These are phyloP conservation scores for Drosophila athabasca DNA, from an alignment of 1,140 invertebrate species.

Conservation along the genomic window DNA sequence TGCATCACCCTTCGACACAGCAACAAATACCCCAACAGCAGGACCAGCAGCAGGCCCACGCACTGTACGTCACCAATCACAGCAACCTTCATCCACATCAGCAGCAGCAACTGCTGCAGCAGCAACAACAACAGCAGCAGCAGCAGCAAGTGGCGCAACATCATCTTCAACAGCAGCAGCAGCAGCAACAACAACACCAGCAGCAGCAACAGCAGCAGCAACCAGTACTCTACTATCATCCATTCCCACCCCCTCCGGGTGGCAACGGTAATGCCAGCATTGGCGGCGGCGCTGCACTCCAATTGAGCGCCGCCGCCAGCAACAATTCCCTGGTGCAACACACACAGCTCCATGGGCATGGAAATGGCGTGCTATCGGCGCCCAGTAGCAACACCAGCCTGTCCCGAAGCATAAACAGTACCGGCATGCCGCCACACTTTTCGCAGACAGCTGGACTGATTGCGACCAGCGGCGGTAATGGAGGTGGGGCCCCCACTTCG, in stretches of 20 bases:
- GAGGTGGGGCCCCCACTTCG: constrained; percentile 1
- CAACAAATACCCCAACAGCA: constrained; percentile 37
- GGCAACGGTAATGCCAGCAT: constrained; percentile 49
- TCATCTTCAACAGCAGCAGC: constrained; percentile 50
- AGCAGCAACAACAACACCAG: constrained; percentile 48
- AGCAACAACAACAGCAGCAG: constrained; percentile 42
- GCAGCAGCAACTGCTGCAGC: constrained; percentile 43
- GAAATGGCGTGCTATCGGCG: constrained; percentile 53
- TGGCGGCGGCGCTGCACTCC: constrained; percentile 64
- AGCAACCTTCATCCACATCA: constrained; percentile 49
- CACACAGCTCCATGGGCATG: constrained; percentile 35
- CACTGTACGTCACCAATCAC: constrained; percentile 57
- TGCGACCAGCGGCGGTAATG: constrained; percentile 40
- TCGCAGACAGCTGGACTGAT: constrained; percentile 71
- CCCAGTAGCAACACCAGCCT: constrained; percentile 46
- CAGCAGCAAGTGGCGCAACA: constrained; percentile 51
- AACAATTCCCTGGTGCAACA: constrained; percentile 48
- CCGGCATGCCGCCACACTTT: constrained; percentile 49
- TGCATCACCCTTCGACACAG: constrained; percentile 35
- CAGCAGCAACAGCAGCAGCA: constrained; percentile 51
- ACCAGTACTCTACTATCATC: constrained; percentile 51
- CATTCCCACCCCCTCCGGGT: constrained; percentile 42
- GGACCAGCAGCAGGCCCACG: constrained; percentile 38
- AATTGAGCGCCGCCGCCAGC: constrained; percentile 69
- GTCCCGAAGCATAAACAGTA: constrained; percentile 46